phyloP scores from a whole-genome alignment of 2,113 vertebrate genomes.

The Anarhynchus alexandrinus region DNA sequence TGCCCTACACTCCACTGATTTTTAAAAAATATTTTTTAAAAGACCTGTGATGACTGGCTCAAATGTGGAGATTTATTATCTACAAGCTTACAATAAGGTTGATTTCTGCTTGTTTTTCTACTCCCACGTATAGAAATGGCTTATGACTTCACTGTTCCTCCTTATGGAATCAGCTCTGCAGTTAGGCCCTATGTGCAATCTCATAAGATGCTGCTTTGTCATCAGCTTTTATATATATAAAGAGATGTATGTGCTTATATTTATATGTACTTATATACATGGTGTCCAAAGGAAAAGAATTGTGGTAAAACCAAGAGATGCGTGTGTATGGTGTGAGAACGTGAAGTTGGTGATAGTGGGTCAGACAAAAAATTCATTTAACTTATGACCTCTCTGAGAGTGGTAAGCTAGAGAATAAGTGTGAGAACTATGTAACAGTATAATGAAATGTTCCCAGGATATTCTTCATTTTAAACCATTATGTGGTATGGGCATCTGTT shows the following conservation, averaged over 20 bases:
- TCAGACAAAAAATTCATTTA: background rate
- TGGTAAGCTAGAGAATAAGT: background rate
- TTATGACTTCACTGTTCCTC: background rate
- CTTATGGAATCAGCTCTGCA: background rate
- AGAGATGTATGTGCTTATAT: background rate
- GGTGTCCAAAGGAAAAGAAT: background rate
- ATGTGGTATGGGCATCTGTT: background rate
- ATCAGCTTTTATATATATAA: background rate
- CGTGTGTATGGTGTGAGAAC: background rate
- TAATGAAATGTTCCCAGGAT: background rate
- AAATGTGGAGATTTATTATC: background rate
- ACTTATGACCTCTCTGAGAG: background rate
- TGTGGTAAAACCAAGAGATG: background rate
- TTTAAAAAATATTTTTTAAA: background rate
- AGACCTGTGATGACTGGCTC: background rate
- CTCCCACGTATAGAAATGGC: fast-evolving
- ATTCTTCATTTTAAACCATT: background rate
- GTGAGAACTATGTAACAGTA: background rate
- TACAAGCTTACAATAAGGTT: background rate
- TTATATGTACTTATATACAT: background rate
- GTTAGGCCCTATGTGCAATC: background rate
- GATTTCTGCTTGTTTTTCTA: background rate
- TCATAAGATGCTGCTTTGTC: background rate
- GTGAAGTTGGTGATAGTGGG: background rate
- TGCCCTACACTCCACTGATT: background rate